Evolutionary conservation across 2,797 vertebrate species (phyloP).

Genomic region (Euphonia xanthogaster): DNA sequence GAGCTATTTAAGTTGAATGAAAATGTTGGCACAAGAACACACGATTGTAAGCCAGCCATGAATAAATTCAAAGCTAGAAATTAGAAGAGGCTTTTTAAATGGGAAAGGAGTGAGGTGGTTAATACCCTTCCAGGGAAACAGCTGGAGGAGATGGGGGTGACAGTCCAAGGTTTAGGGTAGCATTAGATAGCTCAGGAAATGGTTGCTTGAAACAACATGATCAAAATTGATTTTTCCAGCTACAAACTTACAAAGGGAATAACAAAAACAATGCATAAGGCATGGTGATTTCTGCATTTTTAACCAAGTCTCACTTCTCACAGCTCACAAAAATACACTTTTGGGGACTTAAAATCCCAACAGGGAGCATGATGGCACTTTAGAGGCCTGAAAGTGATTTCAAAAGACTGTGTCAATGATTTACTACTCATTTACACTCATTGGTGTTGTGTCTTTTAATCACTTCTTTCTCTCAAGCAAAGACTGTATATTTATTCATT

Average conservation of each 20-base stretch:
- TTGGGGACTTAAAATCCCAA: background rate
- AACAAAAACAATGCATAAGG: background rate
- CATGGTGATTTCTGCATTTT: background rate
- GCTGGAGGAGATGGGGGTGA: background rate
- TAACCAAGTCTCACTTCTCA: background rate
- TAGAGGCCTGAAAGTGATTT: background rate
- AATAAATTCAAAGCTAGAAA: slow-evolving; percentile 25
- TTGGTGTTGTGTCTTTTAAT: background rate
- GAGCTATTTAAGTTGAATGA: background rate
- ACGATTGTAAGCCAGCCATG: background rate
- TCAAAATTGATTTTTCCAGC: background rate
- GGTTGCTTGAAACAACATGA: background rate
- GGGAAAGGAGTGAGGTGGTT: background rate
- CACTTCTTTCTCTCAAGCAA: slow-evolving; percentile 27
- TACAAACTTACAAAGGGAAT: background rate
- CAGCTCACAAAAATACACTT: background rate
- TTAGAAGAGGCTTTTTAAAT: background rate
- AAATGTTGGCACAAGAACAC: background rate
- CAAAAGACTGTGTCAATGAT: background rate
- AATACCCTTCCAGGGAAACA: background rate
- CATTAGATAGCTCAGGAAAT: background rate
- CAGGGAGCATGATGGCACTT: slow-evolving; percentile 5
- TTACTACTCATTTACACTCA: background rate
- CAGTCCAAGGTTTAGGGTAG: background rate
- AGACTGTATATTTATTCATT: background rate